Evolutionary conservation across 1,140 invertebrate genomes (phyloP), one percentile per base, ranked within the genome.

Genomic region (Sarcophaga bullata): DNA sequence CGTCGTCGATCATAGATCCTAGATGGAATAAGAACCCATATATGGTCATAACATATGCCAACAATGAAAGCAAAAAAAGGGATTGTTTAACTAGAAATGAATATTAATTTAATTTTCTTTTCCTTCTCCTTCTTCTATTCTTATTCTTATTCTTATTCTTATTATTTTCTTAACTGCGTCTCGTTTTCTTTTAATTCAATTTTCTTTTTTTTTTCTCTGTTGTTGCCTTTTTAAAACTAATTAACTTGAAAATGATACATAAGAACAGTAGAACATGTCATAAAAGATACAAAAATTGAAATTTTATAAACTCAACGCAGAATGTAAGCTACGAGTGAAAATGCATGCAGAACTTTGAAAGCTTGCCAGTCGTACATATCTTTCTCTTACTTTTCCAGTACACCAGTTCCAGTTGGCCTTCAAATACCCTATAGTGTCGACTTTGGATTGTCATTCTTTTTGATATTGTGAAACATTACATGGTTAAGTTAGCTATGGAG

Each of bases 171-270:
- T 58, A 37, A 37, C 54, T 58, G 15, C 15, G 15, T 13, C 15
- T n/a, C 54, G 11, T 58, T 58, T 58, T 58, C 3, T 58, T 58
- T 13, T n/a, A n/a, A 6, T 58, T 58, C 13, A 7, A 15, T 58
- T n/a, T 62, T 13, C 7, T 62, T 62, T 13, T 68, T 19, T 25
- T 68, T 19, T 6, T 68, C 19, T 58, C 54, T 58, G 1, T 37
- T 37, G 25, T 4, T 37, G 25, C 25, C 25, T 37, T 58, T n/a
- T 58, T 68, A 68, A 68, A 19, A 68, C 62, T 68, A 68, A 68
- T 68, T 68, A 68, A 68, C 62, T 68, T 17, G 62, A 68, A 68
- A 68, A 68, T 68, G n/a, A 68, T 68, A 68, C 10, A 58, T n/a
- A n/a, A 58, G 13, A 37, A 37, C 25, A 37, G 25, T 37, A 37